Evolutionary conservation across 2,888 invertebrate genomes (phyloP), one percentile per base, ranked within the genome.

Genomic region (Gibbula magus): DNA sequence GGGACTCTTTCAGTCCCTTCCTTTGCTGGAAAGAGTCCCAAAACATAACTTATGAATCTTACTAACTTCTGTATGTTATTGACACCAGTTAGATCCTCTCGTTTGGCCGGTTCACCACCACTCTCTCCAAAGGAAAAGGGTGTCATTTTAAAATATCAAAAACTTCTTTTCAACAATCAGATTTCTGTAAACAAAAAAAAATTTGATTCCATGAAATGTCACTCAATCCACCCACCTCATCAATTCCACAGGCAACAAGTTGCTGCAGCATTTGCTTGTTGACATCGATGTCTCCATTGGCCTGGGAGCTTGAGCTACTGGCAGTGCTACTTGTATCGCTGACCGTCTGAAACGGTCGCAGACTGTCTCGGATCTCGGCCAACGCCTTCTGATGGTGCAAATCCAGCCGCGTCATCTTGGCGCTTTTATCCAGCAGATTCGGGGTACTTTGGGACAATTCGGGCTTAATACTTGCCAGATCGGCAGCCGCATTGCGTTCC

Each of bases 311-410:
- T 18, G 82, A 77, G 56, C 83, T 61, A 75, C 83, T 79, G 29
- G 79, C 51, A 25, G 77, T 79, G 66, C 79, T 79, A 54, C 82
- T 75, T 56, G 76, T 74, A 16, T 78, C 76, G 54, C 79, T 76
- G 39, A n/a, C 81, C 74, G 80, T 85, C 79, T 81, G 82, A 53
- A 96, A 96, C 78, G 96, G 96, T 89, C 96, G 94, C 89, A 96
- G 93, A 82, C 96, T 96, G 93, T 96, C 96, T 88, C 96, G 95
- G 91, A 96, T 97, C 94, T 96, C 96, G 93, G 96, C 96, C 93
- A 97, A 95, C 92, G 96, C 96, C 94, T 96, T 96, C 93, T 96
- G 96, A 94, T 96, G 96, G 94, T 96, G 96, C 94, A 96, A 85
- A 52, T 85, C 83, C 54, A 81, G 66, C 20, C 83, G 77, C 8